Base-by-base conservation (phyloP, 2,113 vertebrate genomes). In the Corythaixoides concolor region DNA sequence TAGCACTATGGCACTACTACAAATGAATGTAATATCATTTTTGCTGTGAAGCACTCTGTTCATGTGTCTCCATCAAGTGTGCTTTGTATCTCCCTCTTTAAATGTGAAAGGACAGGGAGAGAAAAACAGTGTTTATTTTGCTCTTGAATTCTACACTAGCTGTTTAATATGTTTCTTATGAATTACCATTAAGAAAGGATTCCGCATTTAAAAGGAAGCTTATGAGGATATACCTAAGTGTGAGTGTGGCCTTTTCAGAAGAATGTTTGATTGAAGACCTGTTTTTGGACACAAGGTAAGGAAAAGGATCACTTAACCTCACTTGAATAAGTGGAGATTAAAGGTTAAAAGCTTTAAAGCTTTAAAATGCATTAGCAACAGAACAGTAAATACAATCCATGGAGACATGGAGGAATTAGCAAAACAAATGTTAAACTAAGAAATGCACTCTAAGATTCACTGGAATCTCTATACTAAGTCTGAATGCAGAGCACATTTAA, bases 261-360 rank as follows among this genome's bases (percentile, higher is more conserved):
- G 88, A 95, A 88, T 97, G 95, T 95, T 98, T 98, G 96, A 97
- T 94, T 97, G 97, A 98, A 98, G 96, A 97, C 96, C 96, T 97
- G 97, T 66, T 98, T 98, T 97, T 95, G 97, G 97, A 97, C 69
- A 92, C 85, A 90, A 89, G 85, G 92, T 97, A 97, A 96, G 87
- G 88, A 95, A 96, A 98, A 94, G 96, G 92, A 96, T 97, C 97
- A 98, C 96, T 98, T 97, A 97, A 98, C 97, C 90, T 95, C 97
- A 89, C 97, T 98, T 97, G 97, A 98, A 97, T 97, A 97, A 97
- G 95, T 87, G 60, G 94, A 98, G 98, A 98, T 98, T 97, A 98
- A 98, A 98, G 98, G 98, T 98, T 98, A 98, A 98, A 98, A 98
- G 97, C 98, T 97, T 98, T 98, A 96, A 98, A 98, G 96, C 96